Percentiles rank a stretch among this genome's conserved stretches.
Conservation (phyloP, 2,888 invertebrate genomes). For the Crepidodera aurea region DNA sequence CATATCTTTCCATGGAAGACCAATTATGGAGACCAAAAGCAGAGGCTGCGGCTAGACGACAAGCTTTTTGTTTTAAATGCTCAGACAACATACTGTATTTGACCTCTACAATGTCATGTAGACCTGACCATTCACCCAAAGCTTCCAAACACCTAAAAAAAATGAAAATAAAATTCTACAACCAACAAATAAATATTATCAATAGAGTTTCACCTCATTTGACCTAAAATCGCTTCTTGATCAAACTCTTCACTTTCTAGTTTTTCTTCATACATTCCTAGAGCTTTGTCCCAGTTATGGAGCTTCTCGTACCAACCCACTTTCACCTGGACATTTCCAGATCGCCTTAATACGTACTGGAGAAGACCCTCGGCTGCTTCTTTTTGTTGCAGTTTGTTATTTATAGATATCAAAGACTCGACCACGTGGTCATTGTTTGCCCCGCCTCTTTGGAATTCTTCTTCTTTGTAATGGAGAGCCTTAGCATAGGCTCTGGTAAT, state of each 20-base stretch:
- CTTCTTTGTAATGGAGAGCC: slow-evolving; percentile 89
- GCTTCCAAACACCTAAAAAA: slow-evolving; percentile 81
- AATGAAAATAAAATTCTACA: not conserved
- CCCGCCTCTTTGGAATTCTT: slow-evolving; percentile 86
- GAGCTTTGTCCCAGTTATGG: slow-evolving; percentile 98
- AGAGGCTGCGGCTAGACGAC: slow-evolving; percentile 91
- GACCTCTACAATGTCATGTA: slow-evolving; percentile 81
- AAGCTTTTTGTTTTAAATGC: slow-evolving; percentile 73
- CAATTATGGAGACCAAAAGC: slow-evolving; percentile 96
- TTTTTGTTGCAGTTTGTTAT: slow-evolving; percentile 97
- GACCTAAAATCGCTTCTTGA: slow-evolving; percentile 84
- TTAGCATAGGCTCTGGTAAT: slow-evolving; percentile 73
- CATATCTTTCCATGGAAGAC: slow-evolving; percentile 90
- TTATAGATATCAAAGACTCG: slow-evolving; percentile 93
- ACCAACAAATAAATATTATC: not conserved
- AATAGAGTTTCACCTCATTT: slow-evolving; percentile 72
- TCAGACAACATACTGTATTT: slow-evolving; percentile 73
- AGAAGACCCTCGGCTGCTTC: slow-evolving; percentile 96
- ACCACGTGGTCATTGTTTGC: slow-evolving; percentile 75
- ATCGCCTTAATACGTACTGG: slow-evolving; percentile 87
- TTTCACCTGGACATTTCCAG: slow-evolving; percentile 64
- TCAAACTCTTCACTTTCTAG: slow-evolving; percentile 69
- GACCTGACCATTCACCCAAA: slow-evolving; percentile 92
- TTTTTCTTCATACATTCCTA: slow-evolving; percentile 84
- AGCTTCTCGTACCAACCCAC: slow-evolving; percentile 99